These are phyloP conservation scores for Melanchra persicariae DNA, from an alignment of 2,888 invertebrate genomes.

Conservation along the genomic window DNA sequence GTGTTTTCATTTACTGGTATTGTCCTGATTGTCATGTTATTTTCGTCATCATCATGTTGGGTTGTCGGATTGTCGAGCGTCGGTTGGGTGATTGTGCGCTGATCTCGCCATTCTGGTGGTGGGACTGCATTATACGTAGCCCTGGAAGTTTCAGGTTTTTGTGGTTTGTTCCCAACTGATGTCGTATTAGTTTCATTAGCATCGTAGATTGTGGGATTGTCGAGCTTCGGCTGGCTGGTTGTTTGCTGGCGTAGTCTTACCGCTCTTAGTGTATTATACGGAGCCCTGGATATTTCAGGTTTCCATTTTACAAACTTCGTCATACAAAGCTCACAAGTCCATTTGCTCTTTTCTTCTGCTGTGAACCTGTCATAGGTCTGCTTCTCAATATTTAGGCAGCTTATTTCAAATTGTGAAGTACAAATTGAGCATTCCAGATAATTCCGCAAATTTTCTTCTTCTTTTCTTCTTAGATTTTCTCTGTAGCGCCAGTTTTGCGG, in stretches of 20 bases:
- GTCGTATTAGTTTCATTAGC: neutral
- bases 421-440: slow-evolving; percentile 27
- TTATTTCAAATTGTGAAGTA: slow-evolving; percentile 16
- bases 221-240: neutral
- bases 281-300: neutral
- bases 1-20: slow-evolving; percentile 9
- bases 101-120: neutral
- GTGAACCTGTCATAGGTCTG: slow-evolving; percentile 23
- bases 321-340: slow-evolving; percentile 11
- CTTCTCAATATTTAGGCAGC: slow-evolving; percentile 11
- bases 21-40: neutral
- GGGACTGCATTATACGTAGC: neutral
- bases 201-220: neutral
- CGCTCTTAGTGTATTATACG: neutral
- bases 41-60: neutral
- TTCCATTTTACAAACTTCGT: neutral
- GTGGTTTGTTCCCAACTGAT: slow-evolving; percentile 3
- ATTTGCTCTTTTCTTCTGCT: neutral
- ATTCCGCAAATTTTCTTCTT: slow-evolving; percentile 1
- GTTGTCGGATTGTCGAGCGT: neutral
- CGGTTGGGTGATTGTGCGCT: neutral
- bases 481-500: slow-evolving; percentile 8
- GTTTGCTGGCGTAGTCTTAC: neutral
- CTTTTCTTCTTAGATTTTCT: neutral
- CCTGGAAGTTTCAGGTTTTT: neutral